Percentiles rank a stretch among this genome's conserved stretches.
phyloP scores from a whole-genome alignment of 2,113 vertebrate genomes.

The Oncorhynchus nerka region DNA sequence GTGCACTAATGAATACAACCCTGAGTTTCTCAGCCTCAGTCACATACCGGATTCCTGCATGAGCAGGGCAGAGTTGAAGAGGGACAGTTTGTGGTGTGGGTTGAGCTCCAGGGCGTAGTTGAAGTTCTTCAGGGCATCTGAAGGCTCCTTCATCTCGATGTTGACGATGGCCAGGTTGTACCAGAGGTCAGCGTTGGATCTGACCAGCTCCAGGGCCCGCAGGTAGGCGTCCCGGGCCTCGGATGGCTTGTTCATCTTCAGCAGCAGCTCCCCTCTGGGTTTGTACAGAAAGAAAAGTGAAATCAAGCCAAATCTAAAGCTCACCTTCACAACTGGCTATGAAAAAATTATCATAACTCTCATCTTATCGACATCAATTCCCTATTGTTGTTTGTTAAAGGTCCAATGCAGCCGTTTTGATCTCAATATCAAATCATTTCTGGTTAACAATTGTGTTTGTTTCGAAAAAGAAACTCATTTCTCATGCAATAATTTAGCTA shows the following conservation, averaged over 20 bases:
- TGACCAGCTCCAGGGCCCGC: constrained; percentile 88
- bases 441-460: too few relatives aligned
- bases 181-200: constrained; percentile 93
- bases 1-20: too few relatives aligned
- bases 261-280: constrained; percentile 88
- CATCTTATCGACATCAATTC: too few relatives aligned
- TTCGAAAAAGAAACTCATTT: too few relatives aligned
- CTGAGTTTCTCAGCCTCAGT: background rate
- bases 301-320: too few relatives aligned
- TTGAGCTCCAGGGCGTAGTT: constrained; percentile 90
- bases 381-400: too few relatives aligned
- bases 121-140: constrained; percentile 92
- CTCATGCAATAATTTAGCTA: too few relatives aligned
- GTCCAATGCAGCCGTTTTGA: too few relatives aligned
- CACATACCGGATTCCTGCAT: constrained; percentile 96
- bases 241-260: constrained; percentile 96
- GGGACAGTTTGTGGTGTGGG: constrained; percentile 86
- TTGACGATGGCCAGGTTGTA: constrained; percentile 98
- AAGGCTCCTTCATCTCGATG: constrained; percentile 95
- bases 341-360: too few relatives aligned
- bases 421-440: too few relatives aligned
- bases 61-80: constrained; percentile 95
- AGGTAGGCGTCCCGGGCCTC: constrained; percentile 96
- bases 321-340: too few relatives aligned
- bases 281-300: too few relatives aligned